Conservation (phyloP, 2,797 vertebrate species). For the Ataeniobius toweri region DNA sequence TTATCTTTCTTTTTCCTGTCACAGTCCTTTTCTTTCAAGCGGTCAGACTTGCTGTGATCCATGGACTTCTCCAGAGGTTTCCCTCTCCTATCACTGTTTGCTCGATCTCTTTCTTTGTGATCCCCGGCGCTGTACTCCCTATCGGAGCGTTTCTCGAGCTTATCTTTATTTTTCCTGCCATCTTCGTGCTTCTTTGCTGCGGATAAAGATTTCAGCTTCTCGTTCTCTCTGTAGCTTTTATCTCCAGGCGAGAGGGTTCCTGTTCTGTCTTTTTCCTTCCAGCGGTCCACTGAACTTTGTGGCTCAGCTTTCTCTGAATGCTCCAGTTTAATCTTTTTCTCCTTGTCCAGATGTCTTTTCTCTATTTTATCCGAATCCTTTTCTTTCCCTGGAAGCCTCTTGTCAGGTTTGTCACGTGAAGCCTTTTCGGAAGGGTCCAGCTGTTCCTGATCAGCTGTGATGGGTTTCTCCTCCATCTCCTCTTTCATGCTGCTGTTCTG, state of each 20-base stretch:
- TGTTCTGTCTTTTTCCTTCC: constrained; percentile 82
- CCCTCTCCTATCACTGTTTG: constrained; percentile 85
- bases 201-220: constrained; percentile 85
- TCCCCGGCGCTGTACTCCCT: constrained; percentile 85
- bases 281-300: constrained; percentile 85
- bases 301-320: constrained; percentile 87
- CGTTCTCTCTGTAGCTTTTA: constrained; percentile 90
- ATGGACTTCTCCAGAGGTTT: constrained; percentile 86
- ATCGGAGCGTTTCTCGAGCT: constrained; percentile 88
- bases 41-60: constrained; percentile 88
- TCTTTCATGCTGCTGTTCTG: constrained; percentile 78
- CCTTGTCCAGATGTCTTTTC: constrained; percentile 90
- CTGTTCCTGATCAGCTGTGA: constrained; percentile 85
- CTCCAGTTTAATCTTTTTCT: constrained; percentile 91
- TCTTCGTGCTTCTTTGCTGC: constrained; percentile 89
- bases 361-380: constrained; percentile 90
- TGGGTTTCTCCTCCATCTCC: constrained; percentile 83
- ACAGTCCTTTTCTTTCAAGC: constrained; percentile 82
- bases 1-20: constrained; percentile 93
- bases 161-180: constrained; percentile 91
- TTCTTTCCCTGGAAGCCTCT: constrained; percentile 86
- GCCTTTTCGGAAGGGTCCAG: constrained; percentile 88
- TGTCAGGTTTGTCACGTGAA: constrained; percentile 88
- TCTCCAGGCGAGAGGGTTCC: constrained; percentile 82
- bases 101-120: constrained; percentile 87